Base-by-base conservation (phyloP, 2,888 invertebrate genomes). In the Ophion costatus region DNA sequence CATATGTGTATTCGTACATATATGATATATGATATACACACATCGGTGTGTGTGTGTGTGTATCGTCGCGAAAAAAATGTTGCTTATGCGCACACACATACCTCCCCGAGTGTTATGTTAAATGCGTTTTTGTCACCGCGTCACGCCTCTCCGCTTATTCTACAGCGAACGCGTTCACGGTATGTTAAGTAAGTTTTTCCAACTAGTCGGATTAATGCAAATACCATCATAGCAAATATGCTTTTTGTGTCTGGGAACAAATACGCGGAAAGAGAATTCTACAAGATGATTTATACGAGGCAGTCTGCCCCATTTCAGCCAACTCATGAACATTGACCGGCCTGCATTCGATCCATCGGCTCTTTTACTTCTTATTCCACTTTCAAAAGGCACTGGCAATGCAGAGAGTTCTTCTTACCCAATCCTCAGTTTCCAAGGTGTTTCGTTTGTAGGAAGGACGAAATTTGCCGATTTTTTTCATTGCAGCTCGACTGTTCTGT, bases 151-250 rank as follows among this genome's bases (percentile, higher is more conserved):
- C 33, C 57, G 69, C n/a, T 42, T 24, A 56, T 57, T 57, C n/a
- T 6, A 71, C 20, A 51, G 33, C 69, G 69, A 24, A 38, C 51
- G 42, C 6, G 17, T 29, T 74, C 51, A 20, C 73, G 59, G 69
- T 78, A 79, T 84, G 80, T 80, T 82, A 69, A 86, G 56, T 61
- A 57, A 74, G 71, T 76, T 76, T 66, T 74, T 67, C 24, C 24
- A 22, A 64, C 38, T 51, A 59, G 22, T 45, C 38, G 17, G 59
- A 69, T 61, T 20, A 69, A 70, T 70, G 67, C 77, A 38, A 77
- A 77, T 69, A 42, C 29, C 70, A 63, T 33, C 45, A 63, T 59
- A 24, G 17, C 78, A 22, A 14, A 57, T 56, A 38, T 22, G 63
- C 17, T 38, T 59, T 77, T 77, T 67, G 57, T 77, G 24, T 59